Evolutionary conservation across 1,140 invertebrate species (phyloP).

Genomic region (honey bee (Apis mellifera)): Amel_HAv3.1 CM009934.2:5770501-5771000

Average conservation of each 20-base stretch:
- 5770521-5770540: constrained; percentile 63
- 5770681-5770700: constrained; percentile 43
- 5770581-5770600: constrained; percentile 46
- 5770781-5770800: constrained; percentile 18
- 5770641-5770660: neutral
- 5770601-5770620: constrained; percentile 48
- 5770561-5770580: constrained; percentile 44
- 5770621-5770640: neutral
- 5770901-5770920: constrained; percentile 80
- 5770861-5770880: constrained; percentile 66
- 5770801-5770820: constrained; percentile 31
- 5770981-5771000: constrained; percentile 80
- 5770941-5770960: constrained; percentile 80
- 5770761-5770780: constrained; percentile 37
- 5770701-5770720: constrained; percentile 27
- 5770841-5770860: constrained; percentile 53
- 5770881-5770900: constrained; percentile 73
- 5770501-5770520: constrained; percentile 74
- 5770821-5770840: constrained; percentile 36
- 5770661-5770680: constrained; percentile 28
- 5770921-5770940: constrained; percentile 77
- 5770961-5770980: constrained; percentile 79
- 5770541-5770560: constrained; percentile 53
- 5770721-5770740: constrained; percentile 16
- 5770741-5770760: neutral